These are phyloP conservation scores for Ptychochromis oligacanthus DNA, from an alignment of 2,113 vertebrate genomes.

Conservation along the genomic window DNA sequence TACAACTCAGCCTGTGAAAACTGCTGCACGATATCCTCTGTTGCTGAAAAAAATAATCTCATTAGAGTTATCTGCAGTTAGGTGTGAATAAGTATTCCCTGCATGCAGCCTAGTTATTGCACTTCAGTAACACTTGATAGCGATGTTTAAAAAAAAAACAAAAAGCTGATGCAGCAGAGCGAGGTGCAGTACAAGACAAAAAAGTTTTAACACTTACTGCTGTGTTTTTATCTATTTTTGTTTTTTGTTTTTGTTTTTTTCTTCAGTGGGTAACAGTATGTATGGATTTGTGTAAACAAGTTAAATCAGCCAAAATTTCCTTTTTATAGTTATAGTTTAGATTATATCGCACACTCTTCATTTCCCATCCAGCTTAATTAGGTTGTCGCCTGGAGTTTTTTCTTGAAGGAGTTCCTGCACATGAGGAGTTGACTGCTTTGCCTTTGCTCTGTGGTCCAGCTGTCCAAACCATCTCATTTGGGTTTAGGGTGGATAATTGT, in stretches of 20 bases:
- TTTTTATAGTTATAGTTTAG: no score
- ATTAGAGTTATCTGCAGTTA: not conserved
- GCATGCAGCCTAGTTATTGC: not conserved
- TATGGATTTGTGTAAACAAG: not conserved
- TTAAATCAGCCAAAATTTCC: not conserved
- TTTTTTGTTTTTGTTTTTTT: no score
- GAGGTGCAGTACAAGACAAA: not conserved
- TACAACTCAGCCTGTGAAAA: not conserved
- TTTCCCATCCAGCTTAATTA: not conserved
- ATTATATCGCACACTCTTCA: not conserved
- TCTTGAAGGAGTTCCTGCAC: not conserved
- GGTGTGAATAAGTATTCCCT: slow-evolving; percentile 2
- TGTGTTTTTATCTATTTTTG: not conserved
- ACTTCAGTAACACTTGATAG: not conserved
- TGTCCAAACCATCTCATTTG: not conserved
- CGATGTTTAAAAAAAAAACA: not conserved
- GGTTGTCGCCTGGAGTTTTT: not conserved
- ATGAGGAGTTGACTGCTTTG: not conserved
- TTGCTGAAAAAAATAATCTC: not conserved
- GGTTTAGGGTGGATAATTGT: not conserved
- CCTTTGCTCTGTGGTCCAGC: not conserved
- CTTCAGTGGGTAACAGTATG: not conserved
- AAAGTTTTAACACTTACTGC: not conserved
- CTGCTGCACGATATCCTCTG: not conserved
- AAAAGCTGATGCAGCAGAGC: not conserved